Evolutionary conservation across 1,140 invertebrate species (phyloP), one percentile per base, ranked within the genome.

Genomic region (Papilio xuthus): DNA sequence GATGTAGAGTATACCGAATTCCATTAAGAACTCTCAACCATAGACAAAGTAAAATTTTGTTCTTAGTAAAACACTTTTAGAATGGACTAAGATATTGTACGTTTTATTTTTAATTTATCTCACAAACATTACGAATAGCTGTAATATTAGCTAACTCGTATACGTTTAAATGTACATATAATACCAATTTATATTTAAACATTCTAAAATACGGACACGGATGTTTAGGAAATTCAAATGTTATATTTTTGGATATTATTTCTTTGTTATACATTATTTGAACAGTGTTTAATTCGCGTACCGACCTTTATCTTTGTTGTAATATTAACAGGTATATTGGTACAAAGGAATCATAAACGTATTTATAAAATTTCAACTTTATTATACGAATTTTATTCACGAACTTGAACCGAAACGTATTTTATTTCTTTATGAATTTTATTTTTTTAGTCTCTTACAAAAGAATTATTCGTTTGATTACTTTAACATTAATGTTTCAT

Each of bases 341-440:
- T 28, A 72, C 70, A 72, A 72, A 72, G 41, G 70, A 72, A 72
- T 72, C 20, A 26, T 72, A 47, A 72, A 72, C n/a, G n/a, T 44
- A 72, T 47, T 44, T 63, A 26, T 72, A 23, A 72, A 72, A 72
- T 47, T 72, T 44, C 20, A 72, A 72, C 37, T 26, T 72, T n/a
- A 72, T 72, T 72, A 47, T 47, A 44, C 42, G 70, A 42, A 72
- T 23, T 72, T 10, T 72, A 71, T 71, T 71, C 32, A 20, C n/a
- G 69, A 71, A 44, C 70, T 20, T 26, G 70, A 72, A 15, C 37
- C 20, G 70, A 44, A 72, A 50, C 42, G 70, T 47, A 13, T 72
- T 41, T 72, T 72, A 72, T 72, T 72, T 72, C 18, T 47, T 72
- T 44, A 72, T 26, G 10, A 47, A 72, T 72, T 41, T 72, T 72